A percentile compares a stretch with the other conserved stretches of the same genome.
Evolutionary conservation across 2,888 invertebrate genomes (phyloP).

Genomic region (Drosophila planitibia): DNA sequence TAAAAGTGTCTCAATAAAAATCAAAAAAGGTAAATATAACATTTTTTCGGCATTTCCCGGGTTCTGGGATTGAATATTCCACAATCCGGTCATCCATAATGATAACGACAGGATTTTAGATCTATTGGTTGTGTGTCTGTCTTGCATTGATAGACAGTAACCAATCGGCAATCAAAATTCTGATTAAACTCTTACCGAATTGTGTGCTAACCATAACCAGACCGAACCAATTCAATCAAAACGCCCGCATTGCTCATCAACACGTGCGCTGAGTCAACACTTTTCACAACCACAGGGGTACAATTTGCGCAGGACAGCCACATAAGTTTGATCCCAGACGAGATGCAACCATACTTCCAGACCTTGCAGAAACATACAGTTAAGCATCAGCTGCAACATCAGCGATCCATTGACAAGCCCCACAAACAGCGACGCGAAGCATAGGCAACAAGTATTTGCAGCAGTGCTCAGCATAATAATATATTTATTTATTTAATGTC

Average conservation of each 20-base stretch:
- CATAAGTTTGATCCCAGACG: neutral
- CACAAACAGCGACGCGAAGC: neutral
- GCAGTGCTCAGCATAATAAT: neutral
- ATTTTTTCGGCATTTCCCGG: fast-evolving
- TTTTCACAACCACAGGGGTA: slow-evolving; percentile 10
- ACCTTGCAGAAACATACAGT: neutral
- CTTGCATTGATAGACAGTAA: neutral
- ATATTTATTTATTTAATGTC: neutral
- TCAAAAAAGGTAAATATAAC: no score
- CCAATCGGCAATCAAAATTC: slow-evolving; percentile 1
- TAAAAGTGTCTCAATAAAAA: neutral
- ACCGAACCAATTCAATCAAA: slow-evolving; percentile 2
- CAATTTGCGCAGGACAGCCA: neutral
- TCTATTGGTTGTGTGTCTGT: neutral
- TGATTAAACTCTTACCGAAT: neutral
- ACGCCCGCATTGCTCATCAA: neutral
- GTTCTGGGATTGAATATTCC: neutral
- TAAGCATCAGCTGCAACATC: neutral
- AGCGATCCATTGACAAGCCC: neutral
- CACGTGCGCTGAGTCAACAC: slow-evolving; percentile 15
- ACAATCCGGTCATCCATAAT: neutral
- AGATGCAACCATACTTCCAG: neutral
- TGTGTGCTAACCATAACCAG: neutral
- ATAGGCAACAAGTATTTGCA: neutral
- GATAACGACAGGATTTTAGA: neutral